Base-by-base conservation (phyloP, 2,113 vertebrate species). In the Diadophis punctatus region DNA sequence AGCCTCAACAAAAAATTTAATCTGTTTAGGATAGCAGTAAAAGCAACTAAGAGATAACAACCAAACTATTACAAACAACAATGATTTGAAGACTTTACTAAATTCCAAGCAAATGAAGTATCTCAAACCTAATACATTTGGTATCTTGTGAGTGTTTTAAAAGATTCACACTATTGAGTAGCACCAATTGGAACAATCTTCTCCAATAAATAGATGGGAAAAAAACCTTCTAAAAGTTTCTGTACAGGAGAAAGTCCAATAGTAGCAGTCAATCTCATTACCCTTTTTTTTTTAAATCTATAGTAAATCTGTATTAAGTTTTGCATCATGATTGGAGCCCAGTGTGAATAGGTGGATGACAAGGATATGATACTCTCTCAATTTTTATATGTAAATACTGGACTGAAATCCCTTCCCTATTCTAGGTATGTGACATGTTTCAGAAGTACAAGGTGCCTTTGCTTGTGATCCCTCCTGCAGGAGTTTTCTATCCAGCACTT, bases 391-490 rank as follows among this genome's bases (percentile, higher is more conserved):
- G 89, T 34, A 22, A 2, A 0, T 39, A 52, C 63, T 60, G 14
- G 93, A 0, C 0, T 8, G 30, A 6, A 93, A 92, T 20, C 96
- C 86, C n/a, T 95, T 92, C 63, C 3, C 95, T 91, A 48, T 90
- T 92, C 92, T 96, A 99, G 99, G 99, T 98, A 58, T 99, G 98
- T 96, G 98, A 99, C 95, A 98, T 98, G 51, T 99, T 98, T 96
- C 87, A 98, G 51, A 98, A 96, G 94, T 99, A 98, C 92, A 96
- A 96, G 46, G 96, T 99, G 93, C 99, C 99, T 8, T 95, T 99
- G 63, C 93, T 99, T 94, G 95, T 99, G 87, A 95, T 99, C 97
- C 98, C 98, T 92, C 99, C 98, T 34, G 93, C 97, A 95, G 98
- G 98, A 39, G 97, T 99, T 80, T 99, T 99, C 96, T 99, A 98